Conservation (phyloP, 2,113 vertebrate species). For the Cettia cetti region DNA sequence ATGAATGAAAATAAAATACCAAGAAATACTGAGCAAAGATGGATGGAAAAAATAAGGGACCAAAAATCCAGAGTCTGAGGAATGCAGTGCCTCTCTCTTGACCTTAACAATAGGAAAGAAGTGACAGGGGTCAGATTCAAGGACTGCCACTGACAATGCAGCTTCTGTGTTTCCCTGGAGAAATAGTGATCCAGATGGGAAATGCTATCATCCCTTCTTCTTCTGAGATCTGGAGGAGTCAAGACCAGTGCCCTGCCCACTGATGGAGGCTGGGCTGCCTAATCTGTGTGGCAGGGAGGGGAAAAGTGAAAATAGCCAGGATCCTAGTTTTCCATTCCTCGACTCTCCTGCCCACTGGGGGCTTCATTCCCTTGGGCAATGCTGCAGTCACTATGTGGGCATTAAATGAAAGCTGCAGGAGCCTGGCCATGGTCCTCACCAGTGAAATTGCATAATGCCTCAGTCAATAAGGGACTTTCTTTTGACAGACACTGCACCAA, state of each 20-base stretch:
- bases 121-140: neutral
- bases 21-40: neutral
- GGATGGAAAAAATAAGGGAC: neutral
- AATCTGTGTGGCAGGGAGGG: neutral
- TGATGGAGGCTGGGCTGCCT: neutral
- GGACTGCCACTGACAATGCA: neutral
- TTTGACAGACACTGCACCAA: neutral
- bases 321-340: neutral
- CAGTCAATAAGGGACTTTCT: neutral
- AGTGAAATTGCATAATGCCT: fast-evolving
- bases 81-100: neutral
- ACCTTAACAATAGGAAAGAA: neutral
- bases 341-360: fast-evolving
- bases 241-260: neutral
- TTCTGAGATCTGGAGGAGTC: neutral
- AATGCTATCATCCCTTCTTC: neutral
- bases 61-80: neutral
- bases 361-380: neutral
- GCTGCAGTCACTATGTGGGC: neutral
- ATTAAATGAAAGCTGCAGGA: neutral
- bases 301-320: neutral
- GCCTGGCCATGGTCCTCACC: neutral
- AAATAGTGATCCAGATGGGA: neutral
- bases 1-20: neutral
- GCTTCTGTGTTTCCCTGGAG: neutral